Conservation (phyloP, 2,797 vertebrate genomes). For the Crypturellus tataupa region DNA sequence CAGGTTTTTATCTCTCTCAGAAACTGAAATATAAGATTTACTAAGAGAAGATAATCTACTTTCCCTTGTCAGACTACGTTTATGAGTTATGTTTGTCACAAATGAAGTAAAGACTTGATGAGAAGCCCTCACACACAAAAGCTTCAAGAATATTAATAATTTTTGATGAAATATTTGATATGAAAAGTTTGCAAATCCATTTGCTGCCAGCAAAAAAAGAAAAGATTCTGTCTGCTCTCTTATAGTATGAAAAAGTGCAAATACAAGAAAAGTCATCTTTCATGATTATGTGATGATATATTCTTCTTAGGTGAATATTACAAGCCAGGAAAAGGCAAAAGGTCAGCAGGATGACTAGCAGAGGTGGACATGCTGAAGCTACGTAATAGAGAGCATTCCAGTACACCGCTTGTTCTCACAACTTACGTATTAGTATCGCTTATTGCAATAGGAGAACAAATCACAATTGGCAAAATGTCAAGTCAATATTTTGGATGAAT, state of each 20-base stretch:
- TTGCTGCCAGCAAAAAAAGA: not conserved
- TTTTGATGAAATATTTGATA: constrained; percentile 60
- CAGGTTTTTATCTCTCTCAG: not conserved
- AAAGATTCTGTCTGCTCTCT: not conserved
- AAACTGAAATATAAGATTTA: constrained; percentile 20
- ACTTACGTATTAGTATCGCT: constrained; percentile 28
- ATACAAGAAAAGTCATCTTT: constrained; percentile 27
- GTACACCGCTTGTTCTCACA: not conserved
- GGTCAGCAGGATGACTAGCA: constrained; percentile 24
- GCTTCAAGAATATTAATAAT: constrained; percentile 44
- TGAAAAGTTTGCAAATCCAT: constrained; percentile 18
- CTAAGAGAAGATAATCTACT: constrained; percentile 53
- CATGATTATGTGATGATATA: constrained; percentile 34
- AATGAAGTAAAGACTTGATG: constrained; percentile 33
- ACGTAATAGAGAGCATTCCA: not conserved
- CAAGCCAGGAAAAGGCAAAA: constrained; percentile 20
- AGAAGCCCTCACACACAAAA: constrained; percentile 52
- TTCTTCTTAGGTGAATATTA: constrained; percentile 27
- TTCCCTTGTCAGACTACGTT: constrained; percentile 59
- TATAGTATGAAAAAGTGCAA: constrained; percentile 17
- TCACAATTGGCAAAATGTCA: not conserved
- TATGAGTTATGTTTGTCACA: constrained; percentile 51
- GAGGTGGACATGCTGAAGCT: not conserved
- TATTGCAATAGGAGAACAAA: not conserved
- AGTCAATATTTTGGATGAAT: constrained; percentile 35